Evolutionary conservation across 2,888 invertebrate species (phyloP).

Genomic region (Melipona bicolor): DNA sequence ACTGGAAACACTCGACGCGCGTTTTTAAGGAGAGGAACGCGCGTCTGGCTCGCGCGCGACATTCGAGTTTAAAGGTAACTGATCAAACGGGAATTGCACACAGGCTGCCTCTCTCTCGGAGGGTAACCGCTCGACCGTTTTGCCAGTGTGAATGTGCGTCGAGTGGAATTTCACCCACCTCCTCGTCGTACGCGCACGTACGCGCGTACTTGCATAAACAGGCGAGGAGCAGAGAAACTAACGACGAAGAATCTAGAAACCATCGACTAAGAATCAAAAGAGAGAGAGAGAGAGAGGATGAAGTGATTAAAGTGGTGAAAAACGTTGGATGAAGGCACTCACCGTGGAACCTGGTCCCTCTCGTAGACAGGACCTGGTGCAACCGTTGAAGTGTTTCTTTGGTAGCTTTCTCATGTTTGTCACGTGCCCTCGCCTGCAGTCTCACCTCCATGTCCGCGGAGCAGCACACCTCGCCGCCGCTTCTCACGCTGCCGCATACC

Average conservation of each 20-base stretch:
- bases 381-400: conserved; percentile 91
- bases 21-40: neutral
- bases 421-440: conserved; percentile 89
- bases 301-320: conserved; percentile 41
- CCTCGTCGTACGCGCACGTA: neutral
- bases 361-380: conserved; percentile 89
- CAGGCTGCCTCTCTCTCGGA: neutral
- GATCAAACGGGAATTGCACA: conserved; percentile 26
- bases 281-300: neutral
- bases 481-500: conserved; percentile 81
- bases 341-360: conserved; percentile 95
- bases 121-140: neutral
- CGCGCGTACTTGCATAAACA: neutral
- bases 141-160: conserved; percentile 12
- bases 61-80: neutral
- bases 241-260: no score
- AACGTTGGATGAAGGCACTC: conserved; percentile 83
- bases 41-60: neutral
- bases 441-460: conserved; percentile 88
- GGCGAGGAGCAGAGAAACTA: no score
- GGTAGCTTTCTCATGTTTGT: conserved; percentile 90
- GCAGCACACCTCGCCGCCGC: conserved; percentile 87
- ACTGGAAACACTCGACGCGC: no score
- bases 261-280: no score
- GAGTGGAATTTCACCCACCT: conserved; percentile 9